Percentiles rank a stretch among this genome's conserved stretches.
Evolutionary conservation across 2,888 invertebrate genomes (phyloP).

Genomic region (Pemphredon lugubris): DNA sequence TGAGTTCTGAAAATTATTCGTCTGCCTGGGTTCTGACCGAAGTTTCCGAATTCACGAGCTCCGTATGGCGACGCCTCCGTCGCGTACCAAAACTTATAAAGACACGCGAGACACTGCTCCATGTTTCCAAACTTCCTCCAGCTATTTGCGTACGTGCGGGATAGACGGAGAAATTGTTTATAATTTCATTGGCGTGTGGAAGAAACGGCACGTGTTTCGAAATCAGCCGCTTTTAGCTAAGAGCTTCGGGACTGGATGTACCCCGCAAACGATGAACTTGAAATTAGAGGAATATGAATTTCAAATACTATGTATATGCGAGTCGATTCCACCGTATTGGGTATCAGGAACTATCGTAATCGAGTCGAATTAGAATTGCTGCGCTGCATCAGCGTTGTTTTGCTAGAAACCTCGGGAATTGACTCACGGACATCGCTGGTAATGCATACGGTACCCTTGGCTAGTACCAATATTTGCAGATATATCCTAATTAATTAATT

Average conservation of each 20-base stretch:
- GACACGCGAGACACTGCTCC: conserved; percentile 22
- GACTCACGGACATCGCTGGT: conserved; percentile 14
- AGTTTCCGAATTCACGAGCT: conserved; percentile 37
- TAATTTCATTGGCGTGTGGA: background rate
- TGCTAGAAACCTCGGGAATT: conserved; percentile 12
- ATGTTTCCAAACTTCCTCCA: background rate
- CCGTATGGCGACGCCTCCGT: conserved; percentile 19
- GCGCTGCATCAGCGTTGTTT: conserved; percentile 17
- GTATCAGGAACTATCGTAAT: conserved; percentile 13
- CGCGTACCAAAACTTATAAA: conserved; percentile 16
- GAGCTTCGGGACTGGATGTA: background rate
- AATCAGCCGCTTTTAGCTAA: no score
- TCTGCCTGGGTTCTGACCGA: conserved; percentile 16
- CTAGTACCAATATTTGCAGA: background rate
- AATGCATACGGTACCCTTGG: background rate
- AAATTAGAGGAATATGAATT: background rate
- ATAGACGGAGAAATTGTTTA: background rate
- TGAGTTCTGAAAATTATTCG: conserved; percentile 48
- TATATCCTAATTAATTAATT: conserved; percentile 8
- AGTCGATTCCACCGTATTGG: background rate
- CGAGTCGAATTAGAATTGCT: conserved; percentile 25
- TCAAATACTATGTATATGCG: background rate
- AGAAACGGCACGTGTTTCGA: no score
- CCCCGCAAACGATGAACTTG: background rate
- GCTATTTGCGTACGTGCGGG: background rate